Base-by-base conservation (phyloP, 2,797 vertebrate species). In the Ispidina picta region DNA sequence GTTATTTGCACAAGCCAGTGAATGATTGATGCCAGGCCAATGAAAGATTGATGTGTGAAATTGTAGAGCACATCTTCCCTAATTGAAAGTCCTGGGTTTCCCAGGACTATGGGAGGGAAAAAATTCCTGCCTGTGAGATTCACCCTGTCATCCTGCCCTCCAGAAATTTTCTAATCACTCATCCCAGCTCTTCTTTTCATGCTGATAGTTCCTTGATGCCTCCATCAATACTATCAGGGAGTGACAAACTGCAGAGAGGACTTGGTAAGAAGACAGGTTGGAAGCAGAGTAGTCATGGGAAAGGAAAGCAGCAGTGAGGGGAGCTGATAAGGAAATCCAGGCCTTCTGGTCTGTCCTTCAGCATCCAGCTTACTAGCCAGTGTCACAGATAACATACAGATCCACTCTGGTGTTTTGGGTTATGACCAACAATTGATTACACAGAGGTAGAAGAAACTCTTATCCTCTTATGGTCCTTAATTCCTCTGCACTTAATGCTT, bases 1-100 rank as follows among this genome's bases (percentile, higher is more conserved):
- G 35, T 66, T 94, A 77, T 93, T 91, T 93, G 74, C 82, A 33
- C 92, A 94, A 92, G 86, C 43, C 89, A 74, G 87, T 96, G 76
- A 97, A 97, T 93, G 96, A 96, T 89, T 97, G 92, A 97, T 96
- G 90, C 58, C 39, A 79, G 44, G 43, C 65, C 90, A 88, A 92
- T 97, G 87, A 96, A 96, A 97, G 95, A 96, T 96, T 96, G 93
- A 97, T 96, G 87, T 69, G 75, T 86, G 81, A 90, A 96, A 95
- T 94, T 7, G 9, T 60, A 76, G 43, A 92, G 79, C 68, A 94
- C 80, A 66, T 82, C 78, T 91, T 49, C 92, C 93, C 68, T 90
- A 89, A 92, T 69, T 90, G 69, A 92, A 91, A 90, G 72, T 63
- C 68, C 41, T 94, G 81, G 28, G 4, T 16, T 89, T 33, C 74